Evolutionary conservation across 1,140 invertebrate genomes (phyloP).

Genomic region (Agrypnia vestita): DNA sequence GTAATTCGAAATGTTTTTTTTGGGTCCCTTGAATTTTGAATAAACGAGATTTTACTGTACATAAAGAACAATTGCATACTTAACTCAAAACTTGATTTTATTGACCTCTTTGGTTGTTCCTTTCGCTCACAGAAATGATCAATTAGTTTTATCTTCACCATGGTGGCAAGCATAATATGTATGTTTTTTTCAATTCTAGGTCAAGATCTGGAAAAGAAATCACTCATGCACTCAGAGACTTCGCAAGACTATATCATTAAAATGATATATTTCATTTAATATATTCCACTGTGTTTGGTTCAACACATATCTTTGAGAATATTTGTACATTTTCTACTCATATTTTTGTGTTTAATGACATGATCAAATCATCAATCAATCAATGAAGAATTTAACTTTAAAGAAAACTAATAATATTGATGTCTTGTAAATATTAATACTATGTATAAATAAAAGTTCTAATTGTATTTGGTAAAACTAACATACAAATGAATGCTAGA

Average conservation of each 20-base stretch:
- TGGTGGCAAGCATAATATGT: conserved; percentile 17
- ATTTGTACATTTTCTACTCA: conserved; percentile 1
- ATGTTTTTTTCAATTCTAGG: conserved; percentile 72
- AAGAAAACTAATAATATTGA: no score
- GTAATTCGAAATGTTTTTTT: no score
- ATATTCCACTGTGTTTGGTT: conserved; percentile 5
- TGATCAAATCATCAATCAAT: background rate
- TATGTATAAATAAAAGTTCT: no score
- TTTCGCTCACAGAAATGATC: background rate
- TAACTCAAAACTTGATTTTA: conserved; percentile 29
- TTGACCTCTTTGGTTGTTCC: background rate
- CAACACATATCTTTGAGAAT: background rate
- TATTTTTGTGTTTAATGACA: background rate
- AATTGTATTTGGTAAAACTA: no score
- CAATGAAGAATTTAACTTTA: background rate
- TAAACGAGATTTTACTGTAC: no score
- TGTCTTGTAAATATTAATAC: no score
- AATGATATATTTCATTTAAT: background rate
- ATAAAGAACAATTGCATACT: no score
- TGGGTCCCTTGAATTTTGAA: no score
- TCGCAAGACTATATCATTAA: conserved; percentile 85
- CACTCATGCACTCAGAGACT: conserved; percentile 80
- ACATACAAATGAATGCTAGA: no score
- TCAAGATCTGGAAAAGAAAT: conserved; percentile 81
- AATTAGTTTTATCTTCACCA: background rate